phyloP scores from a whole-genome alignment of 2,113 vertebrate species.

The Neopipo cinnamomea region DNA sequence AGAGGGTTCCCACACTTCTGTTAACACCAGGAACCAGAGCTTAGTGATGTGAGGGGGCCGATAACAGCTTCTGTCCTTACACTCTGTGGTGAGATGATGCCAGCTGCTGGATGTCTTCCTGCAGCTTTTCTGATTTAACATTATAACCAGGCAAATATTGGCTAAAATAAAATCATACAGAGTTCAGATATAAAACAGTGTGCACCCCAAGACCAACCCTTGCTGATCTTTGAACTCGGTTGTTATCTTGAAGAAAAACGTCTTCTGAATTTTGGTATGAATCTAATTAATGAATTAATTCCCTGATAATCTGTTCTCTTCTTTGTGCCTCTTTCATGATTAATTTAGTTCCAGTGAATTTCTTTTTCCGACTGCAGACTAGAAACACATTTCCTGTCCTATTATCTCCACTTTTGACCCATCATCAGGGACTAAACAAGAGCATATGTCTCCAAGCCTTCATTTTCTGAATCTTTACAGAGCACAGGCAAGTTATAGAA shows the following conservation, averaged over 20 bases:
- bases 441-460: neutral
- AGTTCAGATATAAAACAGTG: neutral
- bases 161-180: neutral
- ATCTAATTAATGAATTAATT: conserved; percentile 51
- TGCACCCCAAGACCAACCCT: neutral
- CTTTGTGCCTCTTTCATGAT: conserved; percentile 31
- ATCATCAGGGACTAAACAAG: neutral
- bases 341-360: conserved; percentile 62
- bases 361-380: conserved; percentile 15
- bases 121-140: neutral
- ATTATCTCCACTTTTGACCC: conserved; percentile 24
- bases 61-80: neutral
- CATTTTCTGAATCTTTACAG: neutral
- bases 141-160: neutral
- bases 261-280: neutral
- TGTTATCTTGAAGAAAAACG: neutral
- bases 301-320: conserved; percentile 10
- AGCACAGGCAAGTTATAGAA: neutral
- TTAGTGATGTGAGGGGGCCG: neutral
- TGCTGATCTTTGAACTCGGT: neutral
- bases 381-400: conserved; percentile 21
- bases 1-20: neutral
- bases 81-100: neutral
- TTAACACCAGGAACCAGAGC: neutral
- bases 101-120: neutral